Evolutionary conservation across 2,797 vertebrate species (phyloP), one percentile per base, ranked within the genome.

Genomic region (Picus viridis): DNA sequence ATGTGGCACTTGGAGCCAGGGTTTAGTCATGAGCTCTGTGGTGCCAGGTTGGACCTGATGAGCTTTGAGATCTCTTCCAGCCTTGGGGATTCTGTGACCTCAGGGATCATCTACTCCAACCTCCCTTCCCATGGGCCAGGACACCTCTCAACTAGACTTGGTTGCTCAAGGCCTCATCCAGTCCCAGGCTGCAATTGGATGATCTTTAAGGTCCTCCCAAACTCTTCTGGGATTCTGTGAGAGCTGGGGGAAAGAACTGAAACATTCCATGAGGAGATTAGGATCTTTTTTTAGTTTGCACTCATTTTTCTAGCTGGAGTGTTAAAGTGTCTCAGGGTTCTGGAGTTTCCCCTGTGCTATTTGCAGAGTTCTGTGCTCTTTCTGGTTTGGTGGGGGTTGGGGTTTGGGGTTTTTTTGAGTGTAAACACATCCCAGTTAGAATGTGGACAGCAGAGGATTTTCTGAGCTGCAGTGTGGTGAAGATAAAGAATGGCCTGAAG

Each of bases 221-320:
- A 49, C 20, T 22, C 22, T 49, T 23, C 47, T 7, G 7, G 16
- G 41, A 43, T 43, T 43, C 16, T 43, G 16, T 43, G 41, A 43
- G 41, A 43, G 16, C 41, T 43, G 16, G 43, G 67, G 24, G 2
- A 4, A 10, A 8, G 14, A 32, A 34, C 15, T 11, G 23, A 22
- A 63, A 7, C 7, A 3, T 32, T 43, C 54, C 1, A 0, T 43
- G 71, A 1, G 24, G 20, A 7, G n/a, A 20, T 29, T 14, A 59
- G 23, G 54, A n/a, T 41, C 29, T 14, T 36, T 53, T 63, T 65
- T 45, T 63, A 5, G 12, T 45, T 45, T 34, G 69, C 30, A 43
- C 39, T 86, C 30, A 0, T 39, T 41, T 63, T 80, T 8, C 54
- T 63, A 47, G 53, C 30, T 58, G 64, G 12, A 9, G 59, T 58